Base-by-base conservation (phyloP, 2,888 invertebrate species). In the Plagiodera versicolora region DNA sequence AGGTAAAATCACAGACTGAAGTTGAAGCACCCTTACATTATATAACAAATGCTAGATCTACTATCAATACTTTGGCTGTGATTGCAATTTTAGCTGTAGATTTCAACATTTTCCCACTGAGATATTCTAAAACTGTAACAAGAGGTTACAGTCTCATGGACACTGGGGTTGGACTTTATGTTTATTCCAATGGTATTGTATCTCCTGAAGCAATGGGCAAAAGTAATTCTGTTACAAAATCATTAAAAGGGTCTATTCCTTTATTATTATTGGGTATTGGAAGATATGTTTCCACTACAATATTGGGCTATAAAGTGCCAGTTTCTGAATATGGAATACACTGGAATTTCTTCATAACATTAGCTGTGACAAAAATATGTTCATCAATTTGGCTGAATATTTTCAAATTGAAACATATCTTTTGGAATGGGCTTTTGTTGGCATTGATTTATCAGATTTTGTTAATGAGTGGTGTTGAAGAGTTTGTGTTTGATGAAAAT, bases 311-410 rank as follows among this genome's bases (percentile, higher is more conserved):
- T 78, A 91, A 93, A 59, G 90, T 92, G 72, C 92, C 95, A 78
- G 86, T 92, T 0, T 87, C 91, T 0, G 99, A 99, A 78, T 99
- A 99, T 83, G 99, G 99, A 0, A 85, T 90, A 0, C 98, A 99
- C 79, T 96, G 98, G 94, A 99, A 99, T 80, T 99, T 99, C 78
- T 99, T 98, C 79, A 89, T 96, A 68, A 98, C 97, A 0, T 81
- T 99, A 58, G 95, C 93, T 1, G 80, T 89, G 44, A 89, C 94
- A 16, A 95, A 93, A 80, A 76, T 94, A 1, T 74, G 91, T 17
- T 88, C 89, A 39, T 87, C 87, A 0, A 66, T 87, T 8, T 72
- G 91, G 45, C 79, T 90, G 48, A 83, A 80, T 51, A 77, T 85
- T 9, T 77, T 88, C 1, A 79, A 82, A 32, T 78, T 84, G 0